Conservation (phyloP, 1,140 invertebrate species). For the Pseudomyrmex cubaensis region DNA sequence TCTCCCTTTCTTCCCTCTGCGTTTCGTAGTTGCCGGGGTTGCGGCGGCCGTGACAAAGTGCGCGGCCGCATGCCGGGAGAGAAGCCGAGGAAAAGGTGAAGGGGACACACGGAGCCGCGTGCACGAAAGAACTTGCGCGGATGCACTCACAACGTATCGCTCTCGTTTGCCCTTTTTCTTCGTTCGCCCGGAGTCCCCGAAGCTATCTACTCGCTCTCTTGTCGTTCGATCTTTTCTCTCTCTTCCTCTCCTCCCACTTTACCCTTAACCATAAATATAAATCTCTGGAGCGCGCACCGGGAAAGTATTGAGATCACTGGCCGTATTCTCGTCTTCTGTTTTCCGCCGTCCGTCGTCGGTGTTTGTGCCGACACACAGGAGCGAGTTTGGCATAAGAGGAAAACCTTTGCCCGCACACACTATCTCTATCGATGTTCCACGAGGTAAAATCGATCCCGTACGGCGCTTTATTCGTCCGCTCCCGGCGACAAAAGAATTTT, state of each 20-base stretch:
- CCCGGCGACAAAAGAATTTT: slow-evolving; percentile 53
- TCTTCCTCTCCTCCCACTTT: slow-evolving; percentile 3
- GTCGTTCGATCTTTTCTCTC: slow-evolving; percentile 43
- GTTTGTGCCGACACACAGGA: background rate
- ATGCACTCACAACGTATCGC: slow-evolving; percentile 42
- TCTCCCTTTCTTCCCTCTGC: slow-evolving; percentile 39
- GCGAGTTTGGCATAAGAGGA: background rate
- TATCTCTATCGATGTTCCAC: slow-evolving; percentile 23
- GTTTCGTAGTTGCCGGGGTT: background rate
- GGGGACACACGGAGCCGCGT: slow-evolving; percentile 2
- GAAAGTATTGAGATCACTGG: slow-evolving; percentile 50
- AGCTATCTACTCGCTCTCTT: slow-evolving; percentile 24
- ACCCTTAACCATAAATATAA: slow-evolving; percentile 58
- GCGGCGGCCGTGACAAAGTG: slow-evolving; percentile 45
- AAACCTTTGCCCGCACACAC: slow-evolving; percentile 24
- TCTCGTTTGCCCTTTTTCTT: slow-evolving; percentile 34
- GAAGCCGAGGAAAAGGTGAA: slow-evolving; percentile 2
- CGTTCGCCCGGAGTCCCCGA: slow-evolving; percentile 4
- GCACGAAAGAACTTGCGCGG: slow-evolving; percentile 3
- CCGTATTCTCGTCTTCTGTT: slow-evolving; percentile 41
- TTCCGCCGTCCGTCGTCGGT: slow-evolving; percentile 4
- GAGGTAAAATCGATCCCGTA: slow-evolving; percentile 43
- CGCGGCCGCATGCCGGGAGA: background rate
- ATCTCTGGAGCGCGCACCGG: slow-evolving; percentile 30
- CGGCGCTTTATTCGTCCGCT: slow-evolving; percentile 47